These are phyloP conservation scores for Penelope pileata DNA, from an alignment of 2,113 vertebrate species.

Conservation along the genomic window DNA sequence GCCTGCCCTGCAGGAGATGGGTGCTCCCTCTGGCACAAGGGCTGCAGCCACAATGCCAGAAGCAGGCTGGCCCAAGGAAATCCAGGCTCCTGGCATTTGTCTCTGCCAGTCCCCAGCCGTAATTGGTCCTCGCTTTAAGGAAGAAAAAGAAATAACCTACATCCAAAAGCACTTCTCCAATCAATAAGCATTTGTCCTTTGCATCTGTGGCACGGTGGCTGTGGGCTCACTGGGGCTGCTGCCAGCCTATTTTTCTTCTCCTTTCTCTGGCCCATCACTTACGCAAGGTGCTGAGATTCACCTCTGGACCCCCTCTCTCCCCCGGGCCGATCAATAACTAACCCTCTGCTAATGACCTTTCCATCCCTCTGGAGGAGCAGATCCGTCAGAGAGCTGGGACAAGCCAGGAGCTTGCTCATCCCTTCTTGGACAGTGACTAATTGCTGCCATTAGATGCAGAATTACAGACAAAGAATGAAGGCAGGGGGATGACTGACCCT, in stretches of 20 bases:
- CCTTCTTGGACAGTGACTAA: slow-evolving; percentile 79
- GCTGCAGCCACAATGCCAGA: not conserved
- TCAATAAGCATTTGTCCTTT: slow-evolving; percentile 61
- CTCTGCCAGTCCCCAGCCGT: slow-evolving; percentile 53
- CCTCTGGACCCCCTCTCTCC: slow-evolving; percentile 33
- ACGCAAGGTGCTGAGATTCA: slow-evolving; percentile 53
- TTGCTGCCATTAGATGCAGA: slow-evolving; percentile 74
- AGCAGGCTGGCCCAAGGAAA: not conserved
- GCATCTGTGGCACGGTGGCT: slow-evolving; percentile 32
- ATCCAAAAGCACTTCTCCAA: slow-evolving; percentile 47
- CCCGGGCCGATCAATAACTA: slow-evolving; percentile 67
- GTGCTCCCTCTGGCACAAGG: not conserved
- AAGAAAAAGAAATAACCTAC: slow-evolving; percentile 61
- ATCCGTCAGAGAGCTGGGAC: slow-evolving; percentile 53
- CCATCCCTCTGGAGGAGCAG: slow-evolving; percentile 47
- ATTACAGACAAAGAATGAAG: slow-evolving; percentile 61
- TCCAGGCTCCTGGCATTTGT: slow-evolving; percentile 30
- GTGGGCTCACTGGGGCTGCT: slow-evolving; percentile 31
- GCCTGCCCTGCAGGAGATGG: not conserved
- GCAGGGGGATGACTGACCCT: slow-evolving; percentile 20
- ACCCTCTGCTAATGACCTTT: slow-evolving; percentile 74
- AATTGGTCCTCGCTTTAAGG: slow-evolving; percentile 13
- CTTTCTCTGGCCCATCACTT: slow-evolving; percentile 18
- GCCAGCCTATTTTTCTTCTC: slow-evolving; percentile 59
- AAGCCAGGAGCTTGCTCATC: slow-evolving; percentile 58